Percentiles rank a stretch among this genome's conserved stretches.
Conservation (phyloP, 2,113 vertebrate genomes). For the Rhinopomastus cyanomelas region DNA sequence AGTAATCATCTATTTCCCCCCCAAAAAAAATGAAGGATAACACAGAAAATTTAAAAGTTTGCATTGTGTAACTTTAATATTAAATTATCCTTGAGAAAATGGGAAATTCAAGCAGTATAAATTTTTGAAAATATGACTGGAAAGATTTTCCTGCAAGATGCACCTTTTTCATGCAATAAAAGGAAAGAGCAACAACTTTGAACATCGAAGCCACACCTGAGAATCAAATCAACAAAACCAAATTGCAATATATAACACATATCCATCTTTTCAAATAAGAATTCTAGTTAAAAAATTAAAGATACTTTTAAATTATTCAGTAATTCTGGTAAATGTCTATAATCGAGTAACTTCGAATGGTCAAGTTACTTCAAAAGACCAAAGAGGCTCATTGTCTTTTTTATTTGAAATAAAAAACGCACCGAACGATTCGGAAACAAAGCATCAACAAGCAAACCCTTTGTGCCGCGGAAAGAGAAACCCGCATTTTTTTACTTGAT, state of each 20-base stretch:
- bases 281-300: neutral
- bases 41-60: rapidly evolving
- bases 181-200: too few species aligned
- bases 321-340: rapidly evolving
- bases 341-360: too few species aligned
- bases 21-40: neutral
- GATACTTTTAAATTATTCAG: rapidly evolving
- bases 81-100: neutral
- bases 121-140: neutral
- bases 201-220: rapidly evolving
- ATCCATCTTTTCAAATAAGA: rapidly evolving
- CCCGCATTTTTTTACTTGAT: rapidly evolving
- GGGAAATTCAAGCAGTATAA: neutral
- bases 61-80: rapidly evolving
- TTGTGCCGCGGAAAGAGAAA: rapidly evolving
- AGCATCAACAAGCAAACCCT: rapidly evolving
- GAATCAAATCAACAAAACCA: neutral
- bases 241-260: neutral
- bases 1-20: rapidly evolving
- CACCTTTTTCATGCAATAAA: neutral
- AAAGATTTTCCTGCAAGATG: neutral
- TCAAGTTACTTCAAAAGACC: neutral
- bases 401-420: rapidly evolving
- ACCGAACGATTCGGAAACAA: rapidly evolving
- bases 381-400: rapidly evolving